These are phyloP conservation scores for Pissodes strobi DNA, from an alignment of 1,140 invertebrate species.

Conservation along the genomic window DNA sequence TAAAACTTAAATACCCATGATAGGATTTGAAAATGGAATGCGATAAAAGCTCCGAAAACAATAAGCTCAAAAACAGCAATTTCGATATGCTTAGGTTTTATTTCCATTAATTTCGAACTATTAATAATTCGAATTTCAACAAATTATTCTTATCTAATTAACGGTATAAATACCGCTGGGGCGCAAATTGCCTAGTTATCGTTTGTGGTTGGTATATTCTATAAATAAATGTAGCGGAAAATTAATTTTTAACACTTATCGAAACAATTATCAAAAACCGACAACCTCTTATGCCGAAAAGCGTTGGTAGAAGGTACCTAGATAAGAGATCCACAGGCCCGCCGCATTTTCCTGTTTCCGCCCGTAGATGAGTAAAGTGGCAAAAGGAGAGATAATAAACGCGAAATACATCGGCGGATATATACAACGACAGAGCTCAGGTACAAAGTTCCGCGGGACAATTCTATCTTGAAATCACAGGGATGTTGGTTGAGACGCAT, in stretches of 20 bases:
- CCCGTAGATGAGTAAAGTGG: conserved; percentile 29
- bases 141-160: too few relatives aligned
- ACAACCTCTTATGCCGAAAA: conserved; percentile 6
- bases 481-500: background rate
- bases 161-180: too few relatives aligned
- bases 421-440: conserved; percentile 5
- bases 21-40: too few relatives aligned
- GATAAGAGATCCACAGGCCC: conserved; percentile 22
- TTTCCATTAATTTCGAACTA: too few relatives aligned
- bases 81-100: too few relatives aligned
- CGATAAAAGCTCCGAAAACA: too few relatives aligned
- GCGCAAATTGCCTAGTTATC: too few relatives aligned
- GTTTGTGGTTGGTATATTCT: conserved; percentile 41
- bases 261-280: conserved; percentile 16
- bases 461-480: conserved; percentile 10
- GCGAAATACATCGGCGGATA: conserved; percentile 21
- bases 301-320: conserved; percentile 14
- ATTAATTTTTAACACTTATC: too few relatives aligned
- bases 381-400: conserved; percentile 33
- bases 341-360: conserved; percentile 28
- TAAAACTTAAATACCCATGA: too few relatives aligned
- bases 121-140: too few relatives aligned
- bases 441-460: conserved; percentile 13
- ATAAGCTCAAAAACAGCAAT: too few relatives aligned
- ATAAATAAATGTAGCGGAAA: background rate